phyloP scores from a whole-genome alignment of 2,113 vertebrate species.

The Hydrolagus affinis region DNA sequence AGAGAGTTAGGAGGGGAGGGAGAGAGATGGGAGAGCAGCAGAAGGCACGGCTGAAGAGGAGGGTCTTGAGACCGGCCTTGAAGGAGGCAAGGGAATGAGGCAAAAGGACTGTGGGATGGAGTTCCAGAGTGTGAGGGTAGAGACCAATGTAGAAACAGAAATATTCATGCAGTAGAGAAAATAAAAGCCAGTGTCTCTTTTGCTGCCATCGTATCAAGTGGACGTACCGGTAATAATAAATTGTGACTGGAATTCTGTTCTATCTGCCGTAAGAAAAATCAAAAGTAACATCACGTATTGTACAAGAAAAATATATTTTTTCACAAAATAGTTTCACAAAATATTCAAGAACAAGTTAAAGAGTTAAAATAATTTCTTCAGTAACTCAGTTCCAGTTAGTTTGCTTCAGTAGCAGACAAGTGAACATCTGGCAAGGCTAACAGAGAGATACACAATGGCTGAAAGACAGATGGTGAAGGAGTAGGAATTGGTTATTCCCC shows the following conservation, averaged over 20 bases:
- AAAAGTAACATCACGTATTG: no score
- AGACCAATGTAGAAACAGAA: no score
- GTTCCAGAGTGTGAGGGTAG: no score
- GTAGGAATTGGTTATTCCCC: background rate
- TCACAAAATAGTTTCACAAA: background rate
- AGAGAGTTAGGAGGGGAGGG: no score
- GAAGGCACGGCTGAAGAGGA: no score
- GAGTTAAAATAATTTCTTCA: slow-evolving; percentile 4
- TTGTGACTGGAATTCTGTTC: background rate
- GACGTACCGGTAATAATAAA: background rate
- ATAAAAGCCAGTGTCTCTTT: no score
- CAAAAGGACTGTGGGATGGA: no score
- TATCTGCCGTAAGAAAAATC: background rate
- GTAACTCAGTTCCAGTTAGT: background rate
- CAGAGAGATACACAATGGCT: background rate
- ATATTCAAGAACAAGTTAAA: background rate
- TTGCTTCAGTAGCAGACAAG: background rate
- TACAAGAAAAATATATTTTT: background rate
- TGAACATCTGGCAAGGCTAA: background rate
- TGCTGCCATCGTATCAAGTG: background rate
- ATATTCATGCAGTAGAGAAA: no score
- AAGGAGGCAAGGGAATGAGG: no score
- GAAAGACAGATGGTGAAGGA: slow-evolving; percentile 21
- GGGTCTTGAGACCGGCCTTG: no score
- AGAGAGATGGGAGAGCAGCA: no score